Evolutionary conservation across 2,888 invertebrate genomes (phyloP).

Genomic region (Rhagonycha fulva): DNA sequence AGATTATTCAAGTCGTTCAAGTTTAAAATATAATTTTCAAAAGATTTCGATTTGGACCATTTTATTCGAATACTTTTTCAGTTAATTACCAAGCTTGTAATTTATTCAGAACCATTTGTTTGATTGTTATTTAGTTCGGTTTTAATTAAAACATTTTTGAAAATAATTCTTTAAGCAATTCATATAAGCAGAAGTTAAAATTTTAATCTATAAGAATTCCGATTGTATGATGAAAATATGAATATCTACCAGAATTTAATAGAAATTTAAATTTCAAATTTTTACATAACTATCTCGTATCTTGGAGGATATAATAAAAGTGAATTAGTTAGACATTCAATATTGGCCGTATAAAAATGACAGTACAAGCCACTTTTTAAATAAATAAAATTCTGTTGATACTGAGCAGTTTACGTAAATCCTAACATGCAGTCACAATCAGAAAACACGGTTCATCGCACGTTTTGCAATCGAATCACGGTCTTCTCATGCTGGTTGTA

Average conservation of each 20-base stretch:
- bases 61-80: not conserved
- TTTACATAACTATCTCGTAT: not conserved
- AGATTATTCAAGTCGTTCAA: not conserved
- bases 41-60: not conserved
- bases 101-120: no score
- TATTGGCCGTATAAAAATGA: slow-evolving; percentile 5
- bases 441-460: slow-evolving; percentile 15
- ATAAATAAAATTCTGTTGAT: slow-evolving; percentile 4
- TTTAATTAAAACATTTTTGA: no score
- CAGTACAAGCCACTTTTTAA: not conserved
- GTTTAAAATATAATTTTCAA: not conserved
- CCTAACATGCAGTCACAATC: slow-evolving; percentile 16
- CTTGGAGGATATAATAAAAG: not conserved
- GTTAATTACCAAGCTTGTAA: no score
- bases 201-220: not conserved
- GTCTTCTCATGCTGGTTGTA: slow-evolving; percentile 6
- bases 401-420: slow-evolving; percentile 12
- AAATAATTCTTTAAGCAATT: no score
- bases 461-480: slow-evolving; percentile 18
- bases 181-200: not conserved
- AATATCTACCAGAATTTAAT: not conserved
- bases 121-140: no score
- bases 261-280: not conserved
- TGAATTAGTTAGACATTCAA: not conserved
- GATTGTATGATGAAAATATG: not conserved